phyloP scores from a whole-genome alignment of 2,113 vertebrate species.

The Butorides virescens region DNA sequence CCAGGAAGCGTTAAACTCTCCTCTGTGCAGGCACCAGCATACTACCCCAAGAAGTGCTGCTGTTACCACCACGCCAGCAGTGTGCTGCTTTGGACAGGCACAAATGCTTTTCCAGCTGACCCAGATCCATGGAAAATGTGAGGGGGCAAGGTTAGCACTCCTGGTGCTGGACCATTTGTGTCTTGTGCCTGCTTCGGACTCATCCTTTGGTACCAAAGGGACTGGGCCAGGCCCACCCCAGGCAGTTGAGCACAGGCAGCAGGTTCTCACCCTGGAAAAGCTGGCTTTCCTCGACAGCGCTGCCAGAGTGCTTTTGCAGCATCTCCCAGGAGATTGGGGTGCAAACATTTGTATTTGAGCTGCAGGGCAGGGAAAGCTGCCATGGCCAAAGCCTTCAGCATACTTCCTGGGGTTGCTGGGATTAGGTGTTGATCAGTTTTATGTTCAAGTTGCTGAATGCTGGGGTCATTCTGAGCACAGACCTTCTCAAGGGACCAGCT shows the following conservation, averaged over 20 bases:
- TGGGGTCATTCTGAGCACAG: not conserved
- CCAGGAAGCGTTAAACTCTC: not conserved
- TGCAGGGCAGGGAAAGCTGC: not conserved
- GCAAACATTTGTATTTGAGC: not conserved
- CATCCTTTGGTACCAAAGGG: not conserved
- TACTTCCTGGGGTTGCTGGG: not conserved
- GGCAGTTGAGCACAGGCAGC: not conserved
- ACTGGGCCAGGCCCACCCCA: too few relatives aligned
- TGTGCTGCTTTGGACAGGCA: accelerated
- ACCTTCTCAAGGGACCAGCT: not conserved
- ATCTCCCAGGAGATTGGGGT: not conserved
- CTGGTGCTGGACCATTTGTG: not conserved
- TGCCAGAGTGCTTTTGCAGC: not conserved
- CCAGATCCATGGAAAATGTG: not conserved
- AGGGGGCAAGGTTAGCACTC: not conserved
- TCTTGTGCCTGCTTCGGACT: not conserved
- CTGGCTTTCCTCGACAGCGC: not conserved
- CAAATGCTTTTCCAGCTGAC: not conserved
- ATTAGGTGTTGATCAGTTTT: not conserved
- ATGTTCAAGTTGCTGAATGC: not conserved
- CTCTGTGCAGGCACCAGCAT: accelerated
- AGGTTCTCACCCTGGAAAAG: not conserved
- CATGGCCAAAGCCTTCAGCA: not conserved
- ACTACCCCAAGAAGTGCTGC: not conserved
- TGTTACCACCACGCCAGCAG: not conserved